Percentiles rank a stretch among this genome's conserved stretches.
These are phyloP conservation scores for Gobius niger DNA, from an alignment of 2,113 vertebrate genomes.

Conservation along the genomic window DNA sequence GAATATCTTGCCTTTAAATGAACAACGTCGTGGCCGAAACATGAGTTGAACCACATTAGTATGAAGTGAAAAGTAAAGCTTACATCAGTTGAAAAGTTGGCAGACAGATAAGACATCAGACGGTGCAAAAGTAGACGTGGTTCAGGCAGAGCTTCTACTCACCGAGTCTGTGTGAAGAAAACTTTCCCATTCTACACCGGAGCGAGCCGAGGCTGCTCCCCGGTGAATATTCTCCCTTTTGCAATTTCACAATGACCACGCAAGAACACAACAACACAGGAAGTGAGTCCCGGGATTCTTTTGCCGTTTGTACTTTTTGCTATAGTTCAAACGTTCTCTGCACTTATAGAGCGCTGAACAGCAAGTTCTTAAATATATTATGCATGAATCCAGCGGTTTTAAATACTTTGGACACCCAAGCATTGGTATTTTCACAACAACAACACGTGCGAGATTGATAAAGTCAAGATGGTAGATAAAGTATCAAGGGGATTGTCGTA, in stretches of 20 bases:
- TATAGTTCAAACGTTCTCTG: not conserved
- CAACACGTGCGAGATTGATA: too few relatives aligned
- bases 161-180: constrained; percentile 26
- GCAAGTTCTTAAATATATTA: constrained; percentile 31
- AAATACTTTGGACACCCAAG: too few relatives aligned
- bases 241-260: constrained; percentile 23
- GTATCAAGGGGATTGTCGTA: too few relatives aligned
- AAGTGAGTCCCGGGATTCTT: constrained; percentile 1
- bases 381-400: constrained; percentile 14
- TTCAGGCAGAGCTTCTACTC: constrained; percentile 5
- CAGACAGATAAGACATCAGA: not conserved
- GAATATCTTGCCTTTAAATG: not conserved
- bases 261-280: constrained; percentile 10
- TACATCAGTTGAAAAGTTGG: constrained; percentile 2
- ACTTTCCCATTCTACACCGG: constrained; percentile 29
- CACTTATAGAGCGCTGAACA: constrained; percentile 31
- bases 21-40: not conserved
- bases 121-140: constrained; percentile 10
- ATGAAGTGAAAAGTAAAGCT: not conserved
- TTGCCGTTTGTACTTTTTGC: not conserved
- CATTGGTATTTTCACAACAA: too few relatives aligned
- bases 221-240: constrained; percentile 1
- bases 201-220: constrained; percentile 37
- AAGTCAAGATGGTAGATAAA: too few relatives aligned
- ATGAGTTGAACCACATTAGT: not conserved